phyloP scores from a whole-genome alignment of 2,113 vertebrate genomes.

The Platysteira castanea region DNA sequence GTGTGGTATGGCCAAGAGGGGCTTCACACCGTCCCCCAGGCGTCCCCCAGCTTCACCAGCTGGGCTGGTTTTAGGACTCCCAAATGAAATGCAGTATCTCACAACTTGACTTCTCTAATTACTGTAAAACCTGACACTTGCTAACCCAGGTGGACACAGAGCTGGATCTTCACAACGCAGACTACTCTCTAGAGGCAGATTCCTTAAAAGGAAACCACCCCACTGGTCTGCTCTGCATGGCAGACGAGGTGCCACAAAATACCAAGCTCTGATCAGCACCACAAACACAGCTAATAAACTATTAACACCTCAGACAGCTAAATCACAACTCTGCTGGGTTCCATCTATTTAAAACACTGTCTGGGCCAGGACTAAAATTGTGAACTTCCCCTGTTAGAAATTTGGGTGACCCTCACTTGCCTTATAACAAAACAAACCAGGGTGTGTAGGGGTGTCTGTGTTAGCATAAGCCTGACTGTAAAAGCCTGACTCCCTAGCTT shows the following conservation, averaged over 20 bases:
- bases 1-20: background rate
- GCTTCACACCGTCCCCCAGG: background rate
- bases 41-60: background rate
- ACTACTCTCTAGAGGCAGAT: background rate
- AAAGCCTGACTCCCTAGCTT: background rate
- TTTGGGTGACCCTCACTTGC: background rate
- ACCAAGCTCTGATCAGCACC: background rate
- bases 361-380: background rate
- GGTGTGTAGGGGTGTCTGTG: fast-evolving
- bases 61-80: background rate
- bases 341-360: background rate
- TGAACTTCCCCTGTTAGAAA: background rate
- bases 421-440: background rate
- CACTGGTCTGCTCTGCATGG: background rate
- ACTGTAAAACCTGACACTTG: background rate
- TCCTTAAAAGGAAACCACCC: background rate
- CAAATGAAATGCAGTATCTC: background rate
- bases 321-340: background rate
- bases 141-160: background rate
- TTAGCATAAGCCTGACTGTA: background rate
- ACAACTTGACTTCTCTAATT: background rate
- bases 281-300: background rate
- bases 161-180: background rate
- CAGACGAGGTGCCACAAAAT: background rate
- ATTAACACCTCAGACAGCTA: background rate